Conservation (phyloP, 2,113 vertebrate species). For the Saimiri boliviensis region DNA sequence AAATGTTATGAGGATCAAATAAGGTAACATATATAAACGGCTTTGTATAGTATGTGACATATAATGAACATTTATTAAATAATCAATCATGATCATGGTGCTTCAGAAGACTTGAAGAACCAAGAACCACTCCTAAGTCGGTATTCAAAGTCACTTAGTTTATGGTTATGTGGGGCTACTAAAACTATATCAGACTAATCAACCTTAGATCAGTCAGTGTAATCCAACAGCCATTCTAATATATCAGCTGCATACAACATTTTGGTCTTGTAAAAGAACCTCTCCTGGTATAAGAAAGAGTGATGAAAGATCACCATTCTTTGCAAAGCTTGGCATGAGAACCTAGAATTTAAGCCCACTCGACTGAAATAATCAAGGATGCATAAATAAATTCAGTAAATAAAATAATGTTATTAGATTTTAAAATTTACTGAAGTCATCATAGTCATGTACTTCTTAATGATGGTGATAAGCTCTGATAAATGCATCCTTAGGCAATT, state of each 20-base stretch:
- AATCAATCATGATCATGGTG: background rate
- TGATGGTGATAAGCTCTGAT: background rate
- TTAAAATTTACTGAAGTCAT: background rate
- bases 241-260: background rate
- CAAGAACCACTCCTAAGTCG: background rate
- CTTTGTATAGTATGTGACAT: background rate
- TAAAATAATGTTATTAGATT: background rate
- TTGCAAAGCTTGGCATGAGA: background rate
- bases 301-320: background rate
- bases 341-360: background rate
- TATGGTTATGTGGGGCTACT: background rate
- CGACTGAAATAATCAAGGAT: background rate
- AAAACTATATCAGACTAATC: background rate
- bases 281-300: background rate
- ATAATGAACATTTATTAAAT: background rate
- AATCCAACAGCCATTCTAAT: background rate
- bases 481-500: background rate
- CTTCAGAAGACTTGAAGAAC: background rate
- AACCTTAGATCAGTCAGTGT: background rate
- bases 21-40: background rate
- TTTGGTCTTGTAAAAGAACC: background rate
- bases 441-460: background rate
- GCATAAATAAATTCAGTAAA: background rate
- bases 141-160: background rate
- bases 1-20: background rate